A percentile compares a stretch with the other conserved stretches of the same genome.
Evolutionary conservation across 2,797 vertebrate species (phyloP).

Genomic region (Propithecus perrieri): DNA sequence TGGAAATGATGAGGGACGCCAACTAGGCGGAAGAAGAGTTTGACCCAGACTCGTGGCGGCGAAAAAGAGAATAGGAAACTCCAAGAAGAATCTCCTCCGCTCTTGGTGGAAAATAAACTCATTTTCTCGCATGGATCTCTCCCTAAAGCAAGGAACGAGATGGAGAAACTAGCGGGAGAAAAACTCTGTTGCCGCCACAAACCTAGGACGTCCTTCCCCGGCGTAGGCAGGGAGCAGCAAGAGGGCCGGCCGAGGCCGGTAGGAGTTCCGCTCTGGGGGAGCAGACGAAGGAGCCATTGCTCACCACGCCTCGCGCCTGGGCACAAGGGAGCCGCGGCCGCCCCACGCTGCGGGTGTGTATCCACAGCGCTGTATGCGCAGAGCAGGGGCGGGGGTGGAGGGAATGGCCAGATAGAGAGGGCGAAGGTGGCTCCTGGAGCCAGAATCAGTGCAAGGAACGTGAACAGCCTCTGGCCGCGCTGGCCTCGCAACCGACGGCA

Average conservation of each 20-base stretch:
- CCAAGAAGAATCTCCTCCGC: neutral
- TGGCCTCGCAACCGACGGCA: neutral
- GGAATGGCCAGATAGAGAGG: neutral
- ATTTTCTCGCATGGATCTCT: neutral
- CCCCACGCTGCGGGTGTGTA: accelerated
- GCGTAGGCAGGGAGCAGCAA: accelerated
- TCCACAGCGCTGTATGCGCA: neutral
- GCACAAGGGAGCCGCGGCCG: neutral
- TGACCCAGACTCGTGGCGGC: neutral
- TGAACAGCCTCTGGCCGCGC: neutral
- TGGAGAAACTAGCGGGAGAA: neutral
- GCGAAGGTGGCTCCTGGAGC: neutral
- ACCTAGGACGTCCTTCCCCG: neutral
- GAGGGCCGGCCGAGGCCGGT: neutral
- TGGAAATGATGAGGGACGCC: neutral
- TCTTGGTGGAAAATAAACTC: neutral
- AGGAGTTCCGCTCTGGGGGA: neutral
- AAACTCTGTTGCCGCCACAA: neutral
- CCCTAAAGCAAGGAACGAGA: neutral
- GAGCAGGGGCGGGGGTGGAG: neutral
- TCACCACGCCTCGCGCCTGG: neutral
- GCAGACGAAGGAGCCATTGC: neutral
- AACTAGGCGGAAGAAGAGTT: slow-evolving; percentile 8
- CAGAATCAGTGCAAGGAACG: neutral
- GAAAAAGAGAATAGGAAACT: slow-evolving; percentile 32